phyloP scores from a whole-genome alignment of 2,797 vertebrate genomes.

The Halcyon leucocephala region DNA sequence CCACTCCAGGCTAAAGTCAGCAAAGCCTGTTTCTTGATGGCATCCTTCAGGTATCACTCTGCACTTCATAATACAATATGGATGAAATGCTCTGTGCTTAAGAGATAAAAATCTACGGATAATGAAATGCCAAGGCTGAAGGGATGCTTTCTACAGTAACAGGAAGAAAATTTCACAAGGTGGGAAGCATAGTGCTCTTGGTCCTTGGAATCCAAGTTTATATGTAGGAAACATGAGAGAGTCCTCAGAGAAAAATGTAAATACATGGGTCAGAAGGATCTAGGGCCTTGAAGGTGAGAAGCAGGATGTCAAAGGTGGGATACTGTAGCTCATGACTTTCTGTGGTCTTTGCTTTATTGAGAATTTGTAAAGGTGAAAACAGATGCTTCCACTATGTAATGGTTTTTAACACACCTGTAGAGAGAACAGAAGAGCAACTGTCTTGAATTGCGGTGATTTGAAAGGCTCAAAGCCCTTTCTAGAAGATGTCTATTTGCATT shows the following conservation, averaged over 20 bases:
- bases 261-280: not conserved
- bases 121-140: not conserved
- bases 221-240: not conserved
- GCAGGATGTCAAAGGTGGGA: not conserved
- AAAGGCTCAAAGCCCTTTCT: not conserved
- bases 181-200: not conserved
- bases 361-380: not conserved
- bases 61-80: not conserved
- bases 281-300: not conserved
- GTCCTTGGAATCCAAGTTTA: not conserved
- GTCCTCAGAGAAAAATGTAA: not conserved
- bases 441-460: not conserved
- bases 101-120: not conserved
- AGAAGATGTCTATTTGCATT: not conserved
- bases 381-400: not conserved
- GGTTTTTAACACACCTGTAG: not conserved
- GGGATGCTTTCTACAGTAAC: not conserved
- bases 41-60: conserved; percentile 4
- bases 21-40: not conserved
- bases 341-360: not conserved
- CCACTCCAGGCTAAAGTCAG: conserved; percentile 1
- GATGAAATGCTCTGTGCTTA: not conserved
- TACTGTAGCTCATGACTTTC: not conserved
- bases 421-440: not conserved
- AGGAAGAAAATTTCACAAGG: not conserved